Evolutionary conservation across 2,113 vertebrate genomes (phyloP).

Genomic region (Anoplopoma fimbria): DNA sequence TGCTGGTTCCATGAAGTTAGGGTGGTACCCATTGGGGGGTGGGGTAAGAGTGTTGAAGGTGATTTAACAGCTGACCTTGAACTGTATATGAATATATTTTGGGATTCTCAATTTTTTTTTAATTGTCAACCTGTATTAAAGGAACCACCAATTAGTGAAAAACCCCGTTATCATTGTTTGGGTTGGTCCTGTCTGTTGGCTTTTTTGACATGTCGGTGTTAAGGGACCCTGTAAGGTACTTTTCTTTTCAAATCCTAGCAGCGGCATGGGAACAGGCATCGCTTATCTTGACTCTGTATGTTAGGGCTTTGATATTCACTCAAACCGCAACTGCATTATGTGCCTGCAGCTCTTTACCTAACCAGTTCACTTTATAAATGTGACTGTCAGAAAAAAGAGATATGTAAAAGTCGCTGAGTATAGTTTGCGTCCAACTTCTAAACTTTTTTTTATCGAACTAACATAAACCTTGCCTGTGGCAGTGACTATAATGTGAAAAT

Average conservation of each 20-base stretch:
- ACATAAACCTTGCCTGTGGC: not conserved
- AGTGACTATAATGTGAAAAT: not conserved
- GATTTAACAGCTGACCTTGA: not conserved
- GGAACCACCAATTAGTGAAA: not conserved
- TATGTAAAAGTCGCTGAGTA: not conserved
- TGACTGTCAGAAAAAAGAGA: not conserved
- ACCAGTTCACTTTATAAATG: not conserved
- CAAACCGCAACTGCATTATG: not conserved
- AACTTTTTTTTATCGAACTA: not conserved
- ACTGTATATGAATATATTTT: constrained; percentile 3
- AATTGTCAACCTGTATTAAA: not conserved
- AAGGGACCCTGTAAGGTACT: not conserved
- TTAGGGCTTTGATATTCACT: constrained; percentile 27
- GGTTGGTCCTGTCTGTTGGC: not conserved
- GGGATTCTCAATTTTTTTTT: no score
- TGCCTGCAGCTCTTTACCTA: not conserved
- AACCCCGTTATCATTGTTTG: not conserved
- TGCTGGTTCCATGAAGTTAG: not conserved
- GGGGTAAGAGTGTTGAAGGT: not conserved
- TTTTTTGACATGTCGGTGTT: not conserved
- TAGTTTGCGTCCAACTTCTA: not conserved
- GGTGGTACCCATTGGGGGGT: not conserved
- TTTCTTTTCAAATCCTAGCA: constrained; percentile 8
- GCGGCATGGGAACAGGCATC: not conserved
- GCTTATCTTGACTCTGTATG: constrained; percentile 9